Conservation (phyloP, 2,797 vertebrate genomes). For the Semotilus atromaculatus region DNA sequence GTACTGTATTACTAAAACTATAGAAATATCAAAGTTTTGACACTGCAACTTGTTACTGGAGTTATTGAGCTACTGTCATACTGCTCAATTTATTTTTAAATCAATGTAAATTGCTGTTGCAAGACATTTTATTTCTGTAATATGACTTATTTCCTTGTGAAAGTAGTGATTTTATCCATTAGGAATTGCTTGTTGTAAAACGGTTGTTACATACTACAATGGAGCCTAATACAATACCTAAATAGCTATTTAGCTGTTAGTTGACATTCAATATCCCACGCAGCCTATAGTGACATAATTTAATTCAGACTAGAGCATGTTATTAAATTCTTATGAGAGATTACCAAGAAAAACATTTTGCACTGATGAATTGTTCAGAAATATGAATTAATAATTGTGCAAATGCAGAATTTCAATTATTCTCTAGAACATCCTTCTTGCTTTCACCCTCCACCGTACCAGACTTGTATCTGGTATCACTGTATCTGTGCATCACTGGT, state of each 20-base stretch:
- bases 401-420: background rate
- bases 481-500: slow-evolving; percentile 38
- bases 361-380: background rate
- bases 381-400: slow-evolving; percentile 1
- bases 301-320: background rate
- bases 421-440: background rate
- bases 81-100: background rate
- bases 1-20: background rate
- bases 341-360: background rate
- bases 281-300: background rate
- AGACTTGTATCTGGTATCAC: background rate
- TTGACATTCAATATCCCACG: background rate
- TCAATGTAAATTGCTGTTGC: background rate
- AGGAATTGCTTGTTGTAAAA: slow-evolving; percentile 6
- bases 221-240: background rate
- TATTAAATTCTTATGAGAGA: slow-evolving; percentile 4
- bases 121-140: background rate
- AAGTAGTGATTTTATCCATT: background rate
- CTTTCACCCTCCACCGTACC: background rate
- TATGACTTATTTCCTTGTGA: background rate
- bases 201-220: background rate
- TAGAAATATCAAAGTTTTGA: too few relatives aligned
- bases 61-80: background rate
- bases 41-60: too few relatives aligned
- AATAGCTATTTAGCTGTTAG: slow-evolving; percentile 11